A percentile compares a stretch with the other conserved stretches of the same genome.
These are phyloP conservation scores for Lasiommata megera DNA, from an alignment of 2,888 invertebrate species.

Conservation along the genomic window DNA sequence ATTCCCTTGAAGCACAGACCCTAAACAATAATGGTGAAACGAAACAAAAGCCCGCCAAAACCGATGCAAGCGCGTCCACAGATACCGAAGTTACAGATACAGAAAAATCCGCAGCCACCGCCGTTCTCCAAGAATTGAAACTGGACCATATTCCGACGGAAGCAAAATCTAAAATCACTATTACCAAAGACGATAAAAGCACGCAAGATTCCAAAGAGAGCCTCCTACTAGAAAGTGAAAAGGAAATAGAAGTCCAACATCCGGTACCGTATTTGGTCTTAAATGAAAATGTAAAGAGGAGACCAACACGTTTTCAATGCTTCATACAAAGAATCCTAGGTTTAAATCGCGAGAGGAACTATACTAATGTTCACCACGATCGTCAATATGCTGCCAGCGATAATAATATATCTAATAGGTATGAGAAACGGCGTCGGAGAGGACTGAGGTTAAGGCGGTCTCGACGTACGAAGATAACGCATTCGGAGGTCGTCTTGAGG, in stretches of 20 bases:
- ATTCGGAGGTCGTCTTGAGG: constrained; percentile 54
- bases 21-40: constrained; percentile 21
- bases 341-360: constrained; percentile 44
- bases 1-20: constrained; percentile 20
- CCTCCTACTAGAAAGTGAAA: constrained; percentile 34
- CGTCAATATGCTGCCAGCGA: constrained; percentile 58
- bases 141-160: constrained; percentile 44
- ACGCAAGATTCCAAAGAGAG: constrained; percentile 44
- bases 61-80: constrained; percentile 58
- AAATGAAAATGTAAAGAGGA: constrained; percentile 48
- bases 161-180: constrained; percentile 32
- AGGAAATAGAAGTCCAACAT: constrained; percentile 29
- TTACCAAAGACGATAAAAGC: constrained; percentile 34
- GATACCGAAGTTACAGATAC: constrained; percentile 46
- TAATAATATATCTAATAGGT: constrained; percentile 48
- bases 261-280: constrained; percentile 43
- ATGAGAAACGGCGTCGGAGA: constrained; percentile 43
- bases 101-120: constrained; percentile 42
- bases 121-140: constrained; percentile 51
- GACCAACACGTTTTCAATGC: constrained; percentile 57
- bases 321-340: constrained; percentile 65
- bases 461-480: constrained; percentile 52
- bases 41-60: constrained; percentile 52
- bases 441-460: constrained; percentile 49
- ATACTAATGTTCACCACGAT: constrained; percentile 39